Evolutionary conservation across 23 tunicate species (phyloP), one percentile per base, ranked within the genome.

Genomic region (Clavelina lepadiformis): DNA sequence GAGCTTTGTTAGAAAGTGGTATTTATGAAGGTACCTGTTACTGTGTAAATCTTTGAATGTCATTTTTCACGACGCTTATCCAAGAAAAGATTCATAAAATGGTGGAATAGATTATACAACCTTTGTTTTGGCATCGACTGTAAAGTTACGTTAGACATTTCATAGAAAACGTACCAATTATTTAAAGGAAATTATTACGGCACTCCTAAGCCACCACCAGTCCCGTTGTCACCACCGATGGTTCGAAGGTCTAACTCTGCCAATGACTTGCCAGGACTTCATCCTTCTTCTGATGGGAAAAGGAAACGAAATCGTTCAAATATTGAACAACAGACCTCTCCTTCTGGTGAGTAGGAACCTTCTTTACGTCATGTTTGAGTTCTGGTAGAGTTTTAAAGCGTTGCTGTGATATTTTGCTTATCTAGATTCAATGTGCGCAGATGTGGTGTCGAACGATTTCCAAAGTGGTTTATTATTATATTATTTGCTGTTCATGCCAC

Each of bases 161-260:
- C n/a, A n/a, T n/a, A n/a, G n/a, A n/a, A n/a, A n/a, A n/a, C n/a
- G n/a, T n/a, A n/a, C n/a, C n/a, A n/a, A n/a, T n/a, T n/a, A n/a
- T 27, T 62, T 24, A n/a, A 18, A 89, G 97, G 97, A 19, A 89
- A 89, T 52, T 89, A 81, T 56, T 89, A 89, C 31, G 97, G 97
- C 24, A 89, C 97, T n/a, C 97, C 97, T 28, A 89, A 89, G 52
- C 97, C 97, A 7, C 79, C 97, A 1, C 83, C 89, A 7, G 75
- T 75, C 1, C 89, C 97, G 20, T 69, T 81, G 8, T 75, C 93
- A 33, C 68, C 84, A 6, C 85, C 83, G 0, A 24, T 30, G 11
- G 77, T 57, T 20, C 68, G 70, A 0, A 75, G 68, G 22, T 82
- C 80, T n/a, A 85, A 70, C 57, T 68, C 82, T 18, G 75, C 96